phyloP scores from a whole-genome alignment of 2,797 vertebrate species.

The Podargus strigoides region DNA sequence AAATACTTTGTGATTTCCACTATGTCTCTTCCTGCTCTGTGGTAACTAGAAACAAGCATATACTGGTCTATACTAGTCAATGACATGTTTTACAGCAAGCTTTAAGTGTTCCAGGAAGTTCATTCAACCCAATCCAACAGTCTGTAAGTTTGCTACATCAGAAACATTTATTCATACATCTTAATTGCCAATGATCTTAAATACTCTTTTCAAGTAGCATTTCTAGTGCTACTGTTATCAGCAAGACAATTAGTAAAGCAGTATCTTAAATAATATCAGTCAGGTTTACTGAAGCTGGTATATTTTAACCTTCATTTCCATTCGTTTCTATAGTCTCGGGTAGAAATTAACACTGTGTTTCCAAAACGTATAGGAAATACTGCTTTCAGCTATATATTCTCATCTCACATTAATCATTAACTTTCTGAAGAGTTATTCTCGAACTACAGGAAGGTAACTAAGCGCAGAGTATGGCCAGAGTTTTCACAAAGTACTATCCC shows the following conservation, averaged over 20 bases:
- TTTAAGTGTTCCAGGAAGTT: not conserved
- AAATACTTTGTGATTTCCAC: not conserved
- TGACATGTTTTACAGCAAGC: not conserved
- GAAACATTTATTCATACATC: not conserved
- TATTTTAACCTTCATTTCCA: not conserved
- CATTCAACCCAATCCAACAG: not conserved
- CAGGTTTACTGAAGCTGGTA: not conserved
- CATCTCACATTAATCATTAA: not conserved
- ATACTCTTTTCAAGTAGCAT: not conserved
- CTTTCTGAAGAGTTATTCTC: not conserved
- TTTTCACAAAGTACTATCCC: not conserved
- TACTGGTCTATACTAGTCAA: not conserved
- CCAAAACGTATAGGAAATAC: not conserved
- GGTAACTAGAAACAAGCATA: not conserved
- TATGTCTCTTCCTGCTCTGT: not conserved
- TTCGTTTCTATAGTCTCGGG: not conserved
- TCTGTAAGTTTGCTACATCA: not conserved
- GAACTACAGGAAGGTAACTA: not conserved
- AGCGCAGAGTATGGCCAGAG: not conserved
- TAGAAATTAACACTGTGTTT: not conserved
- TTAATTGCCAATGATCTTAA: not conserved
- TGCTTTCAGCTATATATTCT: not conserved
- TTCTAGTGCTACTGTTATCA: not conserved
- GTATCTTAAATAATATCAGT: not conserved
- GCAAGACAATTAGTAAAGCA: not conserved